Base-by-base conservation (phyloP, 2,113 vertebrate species). In the Phainopepla nitens region DNA sequence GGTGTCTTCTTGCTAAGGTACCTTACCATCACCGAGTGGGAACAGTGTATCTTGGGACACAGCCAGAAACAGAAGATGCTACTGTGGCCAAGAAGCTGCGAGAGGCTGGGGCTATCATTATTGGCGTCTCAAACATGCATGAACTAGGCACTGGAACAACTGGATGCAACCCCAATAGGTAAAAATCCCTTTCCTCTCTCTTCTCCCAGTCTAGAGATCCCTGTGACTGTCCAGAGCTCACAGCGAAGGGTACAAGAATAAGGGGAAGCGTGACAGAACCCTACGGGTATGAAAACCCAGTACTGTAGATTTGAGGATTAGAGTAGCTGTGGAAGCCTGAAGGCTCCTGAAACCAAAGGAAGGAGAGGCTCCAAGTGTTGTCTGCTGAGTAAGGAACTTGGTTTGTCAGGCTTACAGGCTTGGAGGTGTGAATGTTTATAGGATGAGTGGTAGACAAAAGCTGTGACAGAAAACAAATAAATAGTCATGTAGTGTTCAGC, bases 91-190 rank as follows among this genome's bases (percentile, higher is more conserved):
- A 86, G 75, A 97, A 97, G 81, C 89, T 98, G 51, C 87, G 97
- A 66, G 93, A 96, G 69, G 96, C 97, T 66, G 97, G 97, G 36
- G 97, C 97, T 58, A 24, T 98, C 56, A 97, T 98, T 83, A 97
- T 98, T 61, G 97, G 97, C 8, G 95, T 96, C 62, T 97, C 97
- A 75, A 98, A 98, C 39, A 98, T 98, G 97, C 97, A 98, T 14
- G 97, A 98, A 66, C 82, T 98, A 54, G 97, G 97, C 22, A 92
- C 71, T 69, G 97, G 97, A 72, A 93, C 95, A 77, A 96, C 94
- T 53, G 97, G 97, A 82, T 98, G 97, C 81, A 98, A 98, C 49
- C 96, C 96, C 75, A 97, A 97, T 44, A 96, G 96, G 97, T 98
- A 97, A 96, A 82, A 86, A 71, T 77, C 31, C 8, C 23, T 85